These are phyloP conservation scores for Coregonus suidteri DNA, from an alignment of 2,797 vertebrate genomes.

Conservation along the genomic window DNA sequence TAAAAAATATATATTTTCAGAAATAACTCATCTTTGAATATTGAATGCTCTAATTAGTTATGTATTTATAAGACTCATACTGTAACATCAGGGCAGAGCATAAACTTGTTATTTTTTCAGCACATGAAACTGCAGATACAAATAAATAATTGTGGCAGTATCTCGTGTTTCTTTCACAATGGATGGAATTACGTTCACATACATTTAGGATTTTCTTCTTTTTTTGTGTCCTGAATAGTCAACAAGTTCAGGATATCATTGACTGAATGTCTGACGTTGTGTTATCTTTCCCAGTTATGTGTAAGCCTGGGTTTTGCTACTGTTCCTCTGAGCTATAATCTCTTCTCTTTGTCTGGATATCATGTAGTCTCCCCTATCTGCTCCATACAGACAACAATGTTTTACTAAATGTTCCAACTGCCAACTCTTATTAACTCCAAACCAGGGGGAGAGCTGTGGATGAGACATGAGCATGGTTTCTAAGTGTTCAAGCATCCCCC, in stretches of 20 bases:
- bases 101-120: not conserved
- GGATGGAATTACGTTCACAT: no score
- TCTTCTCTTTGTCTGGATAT: constrained; percentile 8
- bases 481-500: constrained; percentile 25
- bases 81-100: not conserved
- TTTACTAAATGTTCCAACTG: constrained; percentile 42
- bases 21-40: not conserved
- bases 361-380: constrained; percentile 45
- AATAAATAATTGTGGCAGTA: not conserved
- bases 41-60: not conserved
- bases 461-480: not conserved
- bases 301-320: constrained; percentile 26
- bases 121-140: not conserved
- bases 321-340: constrained; percentile 18
- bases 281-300: constrained; percentile 39
- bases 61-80: not conserved
- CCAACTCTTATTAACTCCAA: not conserved
- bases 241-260: constrained; percentile 20
- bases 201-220: not conserved
- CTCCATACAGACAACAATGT: constrained; percentile 41
- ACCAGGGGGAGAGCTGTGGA: constrained; percentile 2
- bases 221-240: not conserved
- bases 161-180: not conserved
- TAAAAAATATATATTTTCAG: not conserved
- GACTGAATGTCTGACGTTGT: constrained; percentile 7